Base-by-base conservation (phyloP, 2,797 vertebrate genomes). In the Buphagus erythrorhynchus region DNA sequence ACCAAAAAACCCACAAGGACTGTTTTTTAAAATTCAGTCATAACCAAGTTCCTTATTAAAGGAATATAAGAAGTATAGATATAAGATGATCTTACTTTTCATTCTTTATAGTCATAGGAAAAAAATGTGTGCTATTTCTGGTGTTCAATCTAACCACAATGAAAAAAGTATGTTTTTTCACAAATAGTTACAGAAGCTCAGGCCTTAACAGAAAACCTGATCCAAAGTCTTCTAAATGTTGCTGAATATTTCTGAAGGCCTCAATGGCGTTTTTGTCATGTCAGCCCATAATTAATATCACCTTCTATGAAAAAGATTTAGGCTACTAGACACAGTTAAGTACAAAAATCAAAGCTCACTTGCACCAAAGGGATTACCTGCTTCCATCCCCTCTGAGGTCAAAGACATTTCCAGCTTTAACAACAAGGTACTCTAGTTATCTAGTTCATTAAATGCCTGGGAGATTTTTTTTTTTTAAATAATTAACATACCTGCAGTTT, bases 401-500 rank as follows among this genome's bases (percentile, higher is more conserved):
- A 92, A 77, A 92, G 52, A 72, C 57, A 65, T 78, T 95, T 84
- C 52, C 63, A 94, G 72, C 40, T 86, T 71, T 68, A 75, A 77
- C 35, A 91, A 62, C 54, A 83, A 62, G 61, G 38, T 63, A 80
- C 45, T 94, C 51, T 21, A 58, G 78, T 90, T 77, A 77, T 76
- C 52, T 78, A 33, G 17, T 88, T 96, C 78, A 89, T 76, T 95
- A 92, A 87, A 87, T 36, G 16, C 38, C 61, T 19, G 33, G 16
- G 35, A 52, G 24, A 52, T 48, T 63, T 48, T 11, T 67, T 67
- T 22, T 61, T 22, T 33, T 9, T 3, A 42, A 63, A 63, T 74
- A 89, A 91, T 88, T 81, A 93, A 62, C 88, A 90, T 87, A 83
- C 69, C 54, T 86, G 57, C 66, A 71, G 74, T 76, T 89, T 88